phyloP scores from a whole-genome alignment of 1,140 invertebrate genomes.

The Lucilia sericata region DNA sequence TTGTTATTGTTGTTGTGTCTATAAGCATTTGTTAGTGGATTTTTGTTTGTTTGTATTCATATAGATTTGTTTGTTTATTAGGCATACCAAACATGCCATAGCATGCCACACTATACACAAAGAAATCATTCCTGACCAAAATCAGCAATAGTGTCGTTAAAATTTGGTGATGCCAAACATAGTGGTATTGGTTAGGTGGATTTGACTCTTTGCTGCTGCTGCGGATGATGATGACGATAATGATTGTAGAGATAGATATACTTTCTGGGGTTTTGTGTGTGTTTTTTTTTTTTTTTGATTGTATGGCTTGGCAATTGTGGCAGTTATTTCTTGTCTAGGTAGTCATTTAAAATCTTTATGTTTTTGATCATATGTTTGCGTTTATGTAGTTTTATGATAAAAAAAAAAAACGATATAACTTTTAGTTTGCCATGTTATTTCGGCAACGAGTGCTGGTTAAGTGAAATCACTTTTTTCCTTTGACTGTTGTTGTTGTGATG shows the following conservation, averaged over 20 bases:
- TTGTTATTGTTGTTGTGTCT: not conserved
- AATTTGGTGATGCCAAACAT: not conserved
- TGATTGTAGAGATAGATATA: not conserved
- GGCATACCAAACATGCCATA: constrained; percentile 23
- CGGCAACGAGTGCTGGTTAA: constrained; percentile 3
- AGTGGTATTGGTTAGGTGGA: not conserved
- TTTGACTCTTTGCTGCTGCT: not conserved
- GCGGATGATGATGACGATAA: not conserved
- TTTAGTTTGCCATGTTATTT: constrained; percentile 9
- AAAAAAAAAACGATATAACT: not conserved
- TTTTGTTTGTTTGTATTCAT: not conserved
- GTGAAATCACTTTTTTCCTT: not conserved
- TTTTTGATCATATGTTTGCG: constrained; percentile 16
- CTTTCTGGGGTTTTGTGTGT: not conserved
- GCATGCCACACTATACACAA: not conserved
- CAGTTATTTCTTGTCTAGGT: constrained; percentile 26
- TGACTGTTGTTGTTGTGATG: not conserved
- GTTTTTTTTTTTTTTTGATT: not conserved
- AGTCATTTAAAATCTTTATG: constrained; percentile 17
- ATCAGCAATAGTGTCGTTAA: not conserved
- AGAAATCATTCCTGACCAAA: not conserved
- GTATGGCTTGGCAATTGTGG: constrained; percentile 11
- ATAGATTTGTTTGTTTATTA: constrained; percentile 3
- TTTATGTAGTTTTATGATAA: constrained; percentile 11
- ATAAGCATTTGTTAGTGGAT: not conserved